Base-by-base conservation (phyloP, 2,797 vertebrate genomes). In the Alectoris magna region DNA sequence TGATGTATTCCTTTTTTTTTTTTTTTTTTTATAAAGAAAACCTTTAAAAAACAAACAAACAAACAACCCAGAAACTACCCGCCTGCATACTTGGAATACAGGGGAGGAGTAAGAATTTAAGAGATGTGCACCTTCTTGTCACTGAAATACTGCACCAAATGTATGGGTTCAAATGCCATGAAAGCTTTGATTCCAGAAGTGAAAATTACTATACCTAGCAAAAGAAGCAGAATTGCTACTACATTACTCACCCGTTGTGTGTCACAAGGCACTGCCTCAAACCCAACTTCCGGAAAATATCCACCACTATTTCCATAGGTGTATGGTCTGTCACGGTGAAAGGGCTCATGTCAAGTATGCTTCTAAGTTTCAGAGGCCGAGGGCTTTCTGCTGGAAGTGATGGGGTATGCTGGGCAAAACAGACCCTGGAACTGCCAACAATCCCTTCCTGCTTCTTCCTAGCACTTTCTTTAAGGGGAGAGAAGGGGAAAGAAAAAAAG, bases 291-390 rank as follows among this genome's bases (percentile, higher is more conserved):
- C 99, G 98, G 98, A 99, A 99, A 96, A 99, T 99, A 97, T 99
- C 99, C 97, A 99, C 99, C 97, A 99, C 99, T 22, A 99, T 99
- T 98, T 99, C 99, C 99, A 99, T 99, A 38, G 99, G 99, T 3
- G 99, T 99, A 97, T 99, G 99, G 97, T 99, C 99, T 8, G 99
- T 99, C 97, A 99, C 99, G 14, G 99, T 99, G 97, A 99, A 99
- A 70, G 99, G 99, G 96, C 99, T 99, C 99, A 99, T 99, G 96
- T 99, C 99, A 85, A 99, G 98, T 94, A 99, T 99, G 97, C 98
- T 99, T 97, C 99, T 98, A 27, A 99, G 98, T 89, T 99, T 99
- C 95, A 99, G 95, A 19, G 99, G 99, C 14, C 99, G 98, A 19
- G 99, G 99, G 91, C 99, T 99, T 98, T 99, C 99, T 13, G 99